These are phyloP conservation scores for Coregonus ussuriensis DNA, from an alignment of 2,797 vertebrate genomes.

Conservation along the genomic window DNA sequence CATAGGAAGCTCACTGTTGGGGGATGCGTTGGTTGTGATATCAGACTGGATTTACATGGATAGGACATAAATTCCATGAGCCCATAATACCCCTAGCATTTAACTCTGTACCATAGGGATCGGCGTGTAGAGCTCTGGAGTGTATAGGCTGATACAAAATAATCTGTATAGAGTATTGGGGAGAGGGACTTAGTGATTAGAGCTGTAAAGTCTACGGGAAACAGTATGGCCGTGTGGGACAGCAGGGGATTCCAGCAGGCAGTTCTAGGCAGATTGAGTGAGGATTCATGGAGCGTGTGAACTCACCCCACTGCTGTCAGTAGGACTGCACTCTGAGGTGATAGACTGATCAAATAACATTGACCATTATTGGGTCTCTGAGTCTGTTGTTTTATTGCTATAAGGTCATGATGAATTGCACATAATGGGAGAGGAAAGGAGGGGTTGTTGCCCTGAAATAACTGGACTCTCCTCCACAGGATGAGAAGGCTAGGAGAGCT, in stretches of 20 bases:
- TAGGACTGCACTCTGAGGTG: neutral
- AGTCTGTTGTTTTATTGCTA: neutral
- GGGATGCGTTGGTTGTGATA: slow-evolving; percentile 32
- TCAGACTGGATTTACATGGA: slow-evolving; percentile 31
- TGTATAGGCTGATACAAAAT: slow-evolving; percentile 18
- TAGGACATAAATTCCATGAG: slow-evolving; percentile 20
- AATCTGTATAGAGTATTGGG: slow-evolving; percentile 8
- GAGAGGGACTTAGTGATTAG: neutral
- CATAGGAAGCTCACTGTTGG: neutral
- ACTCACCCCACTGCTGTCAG: neutral
- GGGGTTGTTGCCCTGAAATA: neutral
- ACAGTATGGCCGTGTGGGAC: neutral
- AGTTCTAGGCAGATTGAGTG: neutral
- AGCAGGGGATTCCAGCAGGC: neutral
- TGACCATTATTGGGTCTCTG: neutral
- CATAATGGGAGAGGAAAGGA: neutral
- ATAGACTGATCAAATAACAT: neutral
- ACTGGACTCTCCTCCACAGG: neutral
- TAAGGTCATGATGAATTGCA: neutral
- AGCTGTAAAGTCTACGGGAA: neutral
- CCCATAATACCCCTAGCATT: neutral
- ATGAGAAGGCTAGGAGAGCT: neutral
- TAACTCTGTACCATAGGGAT: neutral
- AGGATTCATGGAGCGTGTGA: neutral
- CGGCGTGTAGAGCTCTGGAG: slow-evolving; percentile 23